A percentile compares a stretch with the other conserved stretches of the same genome.
phyloP scores from a whole-genome alignment of 2,888 invertebrate species.

The Agriopis leucophaearia region DNA sequence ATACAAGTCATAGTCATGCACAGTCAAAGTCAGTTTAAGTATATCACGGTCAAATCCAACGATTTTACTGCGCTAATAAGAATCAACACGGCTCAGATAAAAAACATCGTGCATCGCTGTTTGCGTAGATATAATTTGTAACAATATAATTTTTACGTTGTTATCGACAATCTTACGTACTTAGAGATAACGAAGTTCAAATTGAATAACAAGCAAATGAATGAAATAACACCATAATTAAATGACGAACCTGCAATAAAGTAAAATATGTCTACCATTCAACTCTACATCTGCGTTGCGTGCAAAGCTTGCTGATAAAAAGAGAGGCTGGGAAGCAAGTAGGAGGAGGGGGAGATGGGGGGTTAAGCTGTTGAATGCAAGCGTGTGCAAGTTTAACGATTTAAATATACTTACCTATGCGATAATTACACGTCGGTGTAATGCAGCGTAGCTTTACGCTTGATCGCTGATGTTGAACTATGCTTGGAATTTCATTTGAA shows the following conservation, averaged over 20 bases:
- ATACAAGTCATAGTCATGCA: too few relatives aligned
- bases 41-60: too few relatives aligned
- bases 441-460: slow-evolving; percentile 3
- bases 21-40: too few relatives aligned
- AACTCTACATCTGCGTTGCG: slow-evolving; percentile 5
- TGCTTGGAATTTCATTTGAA: slow-evolving; percentile 28
- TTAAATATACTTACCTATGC: slow-evolving; percentile 21
- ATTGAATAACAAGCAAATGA: too few relatives aligned
- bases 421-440: slow-evolving; percentile 12
- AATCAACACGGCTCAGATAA: too few relatives aligned
- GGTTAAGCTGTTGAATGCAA: slow-evolving; percentile 20
- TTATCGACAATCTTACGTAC: too few relatives aligned
- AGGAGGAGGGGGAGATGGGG: background rate
- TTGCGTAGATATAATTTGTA: too few relatives aligned
- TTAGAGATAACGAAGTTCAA: too few relatives aligned
- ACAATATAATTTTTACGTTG: too few relatives aligned
- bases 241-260: background rate
- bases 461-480: slow-evolving; percentile 17
- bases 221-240: too few relatives aligned
- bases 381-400: slow-evolving; percentile 21
- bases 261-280: background rate
- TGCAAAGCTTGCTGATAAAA: slow-evolving; percentile 19
- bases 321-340: slow-evolving; percentile 5
- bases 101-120: too few relatives aligned
- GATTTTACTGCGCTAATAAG: too few relatives aligned